Conservation (phyloP, 2,797 vertebrate species). For the Argentina silus region DNA sequence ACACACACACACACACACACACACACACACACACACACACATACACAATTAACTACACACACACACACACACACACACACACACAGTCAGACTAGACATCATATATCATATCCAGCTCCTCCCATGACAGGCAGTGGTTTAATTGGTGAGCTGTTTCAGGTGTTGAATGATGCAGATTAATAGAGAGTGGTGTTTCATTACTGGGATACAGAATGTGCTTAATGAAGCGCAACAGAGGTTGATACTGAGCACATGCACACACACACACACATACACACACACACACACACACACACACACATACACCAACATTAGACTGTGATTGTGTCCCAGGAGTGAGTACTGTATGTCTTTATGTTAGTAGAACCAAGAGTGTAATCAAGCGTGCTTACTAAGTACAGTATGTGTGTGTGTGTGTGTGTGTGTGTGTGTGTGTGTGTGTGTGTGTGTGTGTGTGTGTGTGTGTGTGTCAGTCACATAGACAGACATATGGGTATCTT, state of each 20-base stretch:
- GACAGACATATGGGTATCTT: slow-evolving; percentile 66
- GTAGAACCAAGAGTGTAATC: slow-evolving; percentile 16
- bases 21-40: slow-evolving; percentile 8
- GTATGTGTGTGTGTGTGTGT: slow-evolving; percentile 6
- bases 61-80: slow-evolving; percentile 19
- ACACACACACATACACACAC: background rate
- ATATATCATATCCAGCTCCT: background rate
- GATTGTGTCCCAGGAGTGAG: slow-evolving; percentile 8
- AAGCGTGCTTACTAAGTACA: slow-evolving; percentile 41
- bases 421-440: slow-evolving; percentile 10
- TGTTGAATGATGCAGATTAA: slow-evolving; percentile 51
- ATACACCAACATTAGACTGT: background rate
- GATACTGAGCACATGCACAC: background rate
- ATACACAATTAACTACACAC: slow-evolving; percentile 6
- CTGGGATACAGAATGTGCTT: slow-evolving; percentile 33
- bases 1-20: background rate
- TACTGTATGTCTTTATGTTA: slow-evolving; percentile 33
- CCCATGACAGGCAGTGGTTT: slow-evolving; percentile 17
- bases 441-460: background rate
- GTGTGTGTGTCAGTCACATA: slow-evolving; percentile 40
- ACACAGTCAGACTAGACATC: slow-evolving; percentile 19
- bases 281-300: too few species aligned
- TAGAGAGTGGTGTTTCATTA: slow-evolving; percentile 21
- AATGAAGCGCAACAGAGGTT: slow-evolving; percentile 30
- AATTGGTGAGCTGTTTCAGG: slow-evolving; percentile 19